phyloP scores from a whole-genome alignment of 2,113 vertebrate species.

The Eubucco bourcierii region DNA sequence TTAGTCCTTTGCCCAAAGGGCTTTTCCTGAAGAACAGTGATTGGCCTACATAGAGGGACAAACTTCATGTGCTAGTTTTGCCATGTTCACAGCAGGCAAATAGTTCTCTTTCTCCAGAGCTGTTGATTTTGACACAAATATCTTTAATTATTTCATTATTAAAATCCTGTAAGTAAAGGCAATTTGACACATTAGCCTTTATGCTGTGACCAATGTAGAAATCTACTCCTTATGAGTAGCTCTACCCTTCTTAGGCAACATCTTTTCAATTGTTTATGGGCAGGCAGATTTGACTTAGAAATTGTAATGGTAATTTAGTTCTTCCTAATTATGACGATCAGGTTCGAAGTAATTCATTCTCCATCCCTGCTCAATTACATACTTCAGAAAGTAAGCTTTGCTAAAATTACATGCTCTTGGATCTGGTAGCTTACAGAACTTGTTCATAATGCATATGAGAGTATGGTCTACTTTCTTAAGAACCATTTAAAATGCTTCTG shows the following conservation, averaged over 20 bases:
- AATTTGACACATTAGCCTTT: not conserved
- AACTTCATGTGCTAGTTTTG: not conserved
- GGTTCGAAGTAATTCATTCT: conserved; percentile 60
- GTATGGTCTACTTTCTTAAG: conserved; percentile 21
- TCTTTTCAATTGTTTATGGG: conserved; percentile 16
- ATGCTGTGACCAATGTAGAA: not conserved
- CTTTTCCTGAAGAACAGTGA: not conserved
- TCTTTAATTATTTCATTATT: not conserved
- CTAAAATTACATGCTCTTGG: conserved; percentile 51
- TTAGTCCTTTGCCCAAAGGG: not conserved
- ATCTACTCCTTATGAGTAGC: not conserved
- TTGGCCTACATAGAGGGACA: not conserved
- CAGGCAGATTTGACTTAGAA: conserved; percentile 40
- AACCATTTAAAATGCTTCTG: not conserved
- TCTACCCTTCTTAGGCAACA: not conserved
- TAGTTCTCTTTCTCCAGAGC: not conserved
- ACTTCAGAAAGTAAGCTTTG: conserved; percentile 55
- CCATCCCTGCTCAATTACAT: not conserved
- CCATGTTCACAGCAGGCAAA: not conserved
- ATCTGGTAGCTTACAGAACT: conserved; percentile 39
- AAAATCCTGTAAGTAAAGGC: not conserved
- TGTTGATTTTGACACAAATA: not conserved
- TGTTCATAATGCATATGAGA: conserved; percentile 20
- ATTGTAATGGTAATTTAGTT: conserved; percentile 44
- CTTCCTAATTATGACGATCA: conserved; percentile 55